Evolutionary conservation across 2,888 invertebrate genomes (phyloP).

Genomic region (Aphidius colemani): DNA sequence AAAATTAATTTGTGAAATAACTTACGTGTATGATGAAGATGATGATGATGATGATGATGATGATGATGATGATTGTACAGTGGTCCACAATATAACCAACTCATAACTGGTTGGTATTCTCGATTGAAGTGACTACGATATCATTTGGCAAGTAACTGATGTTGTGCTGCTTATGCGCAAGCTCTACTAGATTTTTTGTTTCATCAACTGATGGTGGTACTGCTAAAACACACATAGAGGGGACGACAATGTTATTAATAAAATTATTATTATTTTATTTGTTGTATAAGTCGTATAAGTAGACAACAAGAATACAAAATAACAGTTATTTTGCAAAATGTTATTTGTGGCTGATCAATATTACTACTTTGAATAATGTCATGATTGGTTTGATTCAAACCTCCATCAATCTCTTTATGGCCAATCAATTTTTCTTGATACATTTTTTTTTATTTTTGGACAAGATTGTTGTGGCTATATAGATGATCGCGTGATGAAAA

Average conservation of each 20-base stretch:
- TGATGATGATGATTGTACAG: constrained; percentile 4
- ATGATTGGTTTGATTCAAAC: no score
- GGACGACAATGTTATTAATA: neutral
- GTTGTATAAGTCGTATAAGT: no score
- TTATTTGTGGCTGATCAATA: no score
- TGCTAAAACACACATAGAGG: neutral
- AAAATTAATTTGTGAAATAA: no score
- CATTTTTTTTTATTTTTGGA: neutral
- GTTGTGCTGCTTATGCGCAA: constrained; percentile 8
- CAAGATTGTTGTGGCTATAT: constrained; percentile 20
- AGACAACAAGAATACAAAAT: no score
- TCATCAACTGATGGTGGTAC: no score
- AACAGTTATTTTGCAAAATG: neutral
- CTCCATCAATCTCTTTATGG: no score
- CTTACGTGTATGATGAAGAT: neutral
- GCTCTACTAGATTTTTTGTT: neutral
- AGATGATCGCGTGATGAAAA: constrained; percentile 25
- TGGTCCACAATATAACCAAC: constrained; percentile 42
- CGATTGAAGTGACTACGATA: constrained; percentile 30
- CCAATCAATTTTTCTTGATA: no score
- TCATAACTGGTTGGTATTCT: constrained; percentile 39
- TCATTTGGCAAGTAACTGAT: constrained; percentile 29
- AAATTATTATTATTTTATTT: no score
- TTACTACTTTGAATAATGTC: no score
- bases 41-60: neutral